Conservation (phyloP, 2,797 vertebrate species). For the Lateolabrax maculatus region DNA sequence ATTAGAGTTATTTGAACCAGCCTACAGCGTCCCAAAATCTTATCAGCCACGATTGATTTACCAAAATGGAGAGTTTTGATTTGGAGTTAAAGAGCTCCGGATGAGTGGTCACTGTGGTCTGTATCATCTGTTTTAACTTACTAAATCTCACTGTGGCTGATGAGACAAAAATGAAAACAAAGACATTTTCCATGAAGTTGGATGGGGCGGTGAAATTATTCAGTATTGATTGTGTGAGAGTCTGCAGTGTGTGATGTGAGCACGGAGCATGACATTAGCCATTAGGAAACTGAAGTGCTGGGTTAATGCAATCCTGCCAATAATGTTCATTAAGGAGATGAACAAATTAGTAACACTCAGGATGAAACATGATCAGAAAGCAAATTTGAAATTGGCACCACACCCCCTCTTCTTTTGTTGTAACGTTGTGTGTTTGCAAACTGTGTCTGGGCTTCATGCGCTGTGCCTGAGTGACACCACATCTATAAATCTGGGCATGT, state of each 20-base stretch:
- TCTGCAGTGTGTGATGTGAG: constrained; percentile 48
- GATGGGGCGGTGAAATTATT: constrained; percentile 48
- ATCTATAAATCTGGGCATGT: constrained; percentile 31
- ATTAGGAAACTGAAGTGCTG: constrained; percentile 67
- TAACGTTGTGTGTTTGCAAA: constrained; percentile 15
- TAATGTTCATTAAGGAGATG: constrained; percentile 77
- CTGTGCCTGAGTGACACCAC: constrained; percentile 16
- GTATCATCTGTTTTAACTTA: constrained; percentile 25
- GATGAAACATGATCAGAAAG: constrained; percentile 64
- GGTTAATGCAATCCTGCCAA: constrained; percentile 74
- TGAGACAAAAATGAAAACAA: constrained; percentile 28
- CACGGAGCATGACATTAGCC: constrained; percentile 58
- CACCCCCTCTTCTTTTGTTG: not conserved
- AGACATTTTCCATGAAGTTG: constrained; percentile 29
- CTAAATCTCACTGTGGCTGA: constrained; percentile 29
- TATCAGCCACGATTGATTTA: constrained; percentile 63
- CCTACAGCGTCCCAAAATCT: constrained; percentile 18
- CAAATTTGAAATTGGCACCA: constrained; percentile 43
- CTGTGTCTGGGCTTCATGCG: constrained; percentile 20
- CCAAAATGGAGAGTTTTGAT: constrained; percentile 16
- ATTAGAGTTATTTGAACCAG: not conserved
- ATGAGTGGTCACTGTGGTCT: constrained; percentile 7
- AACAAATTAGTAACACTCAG: constrained; percentile 66
- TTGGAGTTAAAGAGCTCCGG: constrained; percentile 11
- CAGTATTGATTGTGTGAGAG: constrained; percentile 66